A percentile compares a stretch with the other conserved stretches of the same genome.
These are phyloP conservation scores for Mylabris phalerata DNA, from an alignment of 1,140 invertebrate genomes.

Conservation along the genomic window DNA sequence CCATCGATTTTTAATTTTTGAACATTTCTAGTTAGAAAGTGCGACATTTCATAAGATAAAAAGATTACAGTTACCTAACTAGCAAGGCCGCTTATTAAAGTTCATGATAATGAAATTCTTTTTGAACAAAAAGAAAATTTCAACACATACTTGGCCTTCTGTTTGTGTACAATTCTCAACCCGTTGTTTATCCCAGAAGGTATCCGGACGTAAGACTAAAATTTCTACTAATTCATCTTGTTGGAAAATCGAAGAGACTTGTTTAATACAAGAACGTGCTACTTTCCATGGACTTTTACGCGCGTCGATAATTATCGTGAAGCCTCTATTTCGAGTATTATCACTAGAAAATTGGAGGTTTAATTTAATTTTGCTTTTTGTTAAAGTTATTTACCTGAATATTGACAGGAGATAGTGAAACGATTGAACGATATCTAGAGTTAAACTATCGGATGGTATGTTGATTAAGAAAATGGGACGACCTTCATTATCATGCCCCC, in stretches of 20 bases:
- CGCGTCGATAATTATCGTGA: constrained; percentile 58
- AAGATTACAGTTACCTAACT: background rate
- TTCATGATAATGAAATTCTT: background rate
- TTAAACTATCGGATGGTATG: constrained; percentile 50
- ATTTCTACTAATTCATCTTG: constrained; percentile 48
- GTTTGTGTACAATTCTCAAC: constrained; percentile 63
- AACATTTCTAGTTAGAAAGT: background rate
- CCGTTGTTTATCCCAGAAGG: constrained; percentile 67
- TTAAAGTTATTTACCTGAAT: constrained; percentile 48
- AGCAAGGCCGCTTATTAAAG: background rate
- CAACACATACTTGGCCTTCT: constrained; percentile 52
- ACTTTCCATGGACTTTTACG: constrained; percentile 56
- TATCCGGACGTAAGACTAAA: constrained; percentile 60
- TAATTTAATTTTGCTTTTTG: background rate
- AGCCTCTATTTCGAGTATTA: constrained; percentile 38
- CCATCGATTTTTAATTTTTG: background rate
- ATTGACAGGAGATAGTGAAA: constrained; percentile 54
- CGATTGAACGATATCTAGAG: constrained; percentile 48
- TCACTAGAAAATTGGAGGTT: constrained; percentile 21
- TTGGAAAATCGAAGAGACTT: constrained; percentile 48
- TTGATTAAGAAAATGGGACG: constrained; percentile 56
- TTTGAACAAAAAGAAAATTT: background rate
- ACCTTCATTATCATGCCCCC: constrained; percentile 57
- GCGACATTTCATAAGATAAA: background rate
- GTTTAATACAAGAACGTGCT: constrained; percentile 53